phyloP scores from a whole-genome alignment of 2,888 invertebrate species.

The Catocala nupta region DNA sequence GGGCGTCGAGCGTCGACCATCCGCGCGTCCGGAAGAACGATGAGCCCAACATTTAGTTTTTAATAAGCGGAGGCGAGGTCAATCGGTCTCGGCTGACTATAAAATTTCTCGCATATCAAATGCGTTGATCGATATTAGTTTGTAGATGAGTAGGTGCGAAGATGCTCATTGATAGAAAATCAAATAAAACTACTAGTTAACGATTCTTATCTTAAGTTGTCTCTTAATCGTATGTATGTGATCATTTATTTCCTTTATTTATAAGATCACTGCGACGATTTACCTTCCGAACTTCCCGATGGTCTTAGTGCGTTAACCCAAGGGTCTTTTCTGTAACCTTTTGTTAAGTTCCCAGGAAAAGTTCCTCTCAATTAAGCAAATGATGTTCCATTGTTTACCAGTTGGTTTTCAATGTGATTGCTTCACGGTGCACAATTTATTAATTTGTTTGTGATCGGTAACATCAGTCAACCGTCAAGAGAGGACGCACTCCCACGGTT shows the following conservation, averaged over 20 bases:
- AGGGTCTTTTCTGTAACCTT: constrained; percentile 32
- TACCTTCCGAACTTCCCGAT: constrained; percentile 43
- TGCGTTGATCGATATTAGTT: constrained; percentile 54
- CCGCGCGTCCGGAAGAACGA: constrained; percentile 72
- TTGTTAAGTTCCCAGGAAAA: constrained; percentile 34
- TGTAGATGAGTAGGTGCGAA: constrained; percentile 64
- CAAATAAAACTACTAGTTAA: constrained; percentile 50
- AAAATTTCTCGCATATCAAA: constrained; percentile 65
- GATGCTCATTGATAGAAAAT: constrained; percentile 58
- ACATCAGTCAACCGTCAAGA: constrained; percentile 82
- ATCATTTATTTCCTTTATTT: constrained; percentile 49
- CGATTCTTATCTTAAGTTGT: constrained; percentile 50
- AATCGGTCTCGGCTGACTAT: constrained; percentile 65
- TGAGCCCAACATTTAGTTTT: constrained; percentile 57
- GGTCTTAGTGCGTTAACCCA: constrained; percentile 44
- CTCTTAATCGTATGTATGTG: constrained; percentile 27
- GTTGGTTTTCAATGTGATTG: constrained; percentile 56
- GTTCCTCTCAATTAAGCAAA: constrained; percentile 62
- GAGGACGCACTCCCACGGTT: constrained; percentile 75
- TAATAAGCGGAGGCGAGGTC: constrained; percentile 65
- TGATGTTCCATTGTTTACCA: constrained; percentile 57
- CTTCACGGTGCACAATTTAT: constrained; percentile 66
- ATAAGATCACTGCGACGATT: constrained; percentile 29
- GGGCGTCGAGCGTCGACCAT: constrained; percentile 52
- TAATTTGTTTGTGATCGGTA: constrained; percentile 80